Conservation (phyloP, 30 jellyfish, hydroid and myxozoan species). For the Turritopsis rubra region DNA sequence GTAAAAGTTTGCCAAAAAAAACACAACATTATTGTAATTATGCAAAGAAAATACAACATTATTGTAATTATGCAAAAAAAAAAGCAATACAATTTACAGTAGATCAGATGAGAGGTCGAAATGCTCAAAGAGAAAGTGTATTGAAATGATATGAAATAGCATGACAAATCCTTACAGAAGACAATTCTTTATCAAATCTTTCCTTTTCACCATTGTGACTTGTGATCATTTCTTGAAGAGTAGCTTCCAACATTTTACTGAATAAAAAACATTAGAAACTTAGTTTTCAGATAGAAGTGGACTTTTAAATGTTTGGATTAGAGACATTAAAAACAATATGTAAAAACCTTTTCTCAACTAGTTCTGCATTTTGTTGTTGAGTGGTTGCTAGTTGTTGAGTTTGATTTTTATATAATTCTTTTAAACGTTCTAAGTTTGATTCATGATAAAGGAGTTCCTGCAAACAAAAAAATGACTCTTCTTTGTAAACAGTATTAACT, state of each 20-base stretch:
- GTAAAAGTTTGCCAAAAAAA: background rate
- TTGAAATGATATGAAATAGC: background rate
- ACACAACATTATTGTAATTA: too few relatives aligned
- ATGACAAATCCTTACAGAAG: background rate
- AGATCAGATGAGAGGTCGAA: background rate
- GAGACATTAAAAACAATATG: background rate
- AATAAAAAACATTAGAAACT: background rate
- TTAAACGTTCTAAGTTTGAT: constrained; percentile 33
- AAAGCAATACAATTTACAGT: background rate
- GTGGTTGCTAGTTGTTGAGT: constrained; percentile 38
- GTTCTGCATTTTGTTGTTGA: constrained; percentile 49
- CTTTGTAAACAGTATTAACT: background rate
- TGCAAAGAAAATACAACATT: background rate
- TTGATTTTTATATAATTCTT: constrained; percentile 33
- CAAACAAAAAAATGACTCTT: background rate
- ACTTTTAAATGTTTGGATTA: too few relatives aligned
- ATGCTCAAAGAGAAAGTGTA: too few relatives aligned
- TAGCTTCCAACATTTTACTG: background rate
- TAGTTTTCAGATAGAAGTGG: too few relatives aligned
- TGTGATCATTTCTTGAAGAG: background rate
- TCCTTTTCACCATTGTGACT: background rate
- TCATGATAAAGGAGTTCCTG: constrained; percentile 63
- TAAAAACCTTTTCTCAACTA: background rate
- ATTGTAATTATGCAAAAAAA: background rate
- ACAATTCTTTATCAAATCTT: background rate